A percentile compares a stretch with the other conserved stretches of the same genome.
Evolutionary conservation across 2,888 invertebrate species (phyloP).

Genomic region (Parnassius glacialis): DNA sequence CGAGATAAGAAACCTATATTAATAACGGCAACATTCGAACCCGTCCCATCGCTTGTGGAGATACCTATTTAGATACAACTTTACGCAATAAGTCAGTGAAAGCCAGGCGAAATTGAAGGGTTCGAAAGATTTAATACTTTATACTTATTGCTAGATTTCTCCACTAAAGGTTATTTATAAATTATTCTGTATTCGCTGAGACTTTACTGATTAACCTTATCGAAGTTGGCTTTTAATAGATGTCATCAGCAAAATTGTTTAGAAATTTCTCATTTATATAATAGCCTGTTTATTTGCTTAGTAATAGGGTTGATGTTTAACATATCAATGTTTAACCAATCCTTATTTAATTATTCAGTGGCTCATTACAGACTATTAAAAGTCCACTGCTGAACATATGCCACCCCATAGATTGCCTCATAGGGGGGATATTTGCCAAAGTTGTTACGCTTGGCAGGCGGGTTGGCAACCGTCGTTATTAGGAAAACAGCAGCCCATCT

Average conservation of each 20-base stretch:
- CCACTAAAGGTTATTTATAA: conserved; percentile 45
- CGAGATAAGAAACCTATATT: conserved; percentile 27
- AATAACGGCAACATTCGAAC: conserved; percentile 11
- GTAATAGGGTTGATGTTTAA: too few relatives aligned
- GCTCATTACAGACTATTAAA: too few relatives aligned
- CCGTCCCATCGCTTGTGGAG: conserved; percentile 14
- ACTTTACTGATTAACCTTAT: conserved; percentile 12
- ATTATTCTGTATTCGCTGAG: conserved; percentile 4
- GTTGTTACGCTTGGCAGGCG: too few relatives aligned
- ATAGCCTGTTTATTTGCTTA: too few relatives aligned
- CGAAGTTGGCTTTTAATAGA: neutral
- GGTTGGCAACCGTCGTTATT: too few relatives aligned
- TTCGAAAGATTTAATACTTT: conserved; percentile 54
- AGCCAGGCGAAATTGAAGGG: conserved; percentile 61
- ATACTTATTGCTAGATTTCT: conserved; percentile 62
- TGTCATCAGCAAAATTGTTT: conserved; percentile 5
- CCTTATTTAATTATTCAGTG: too few relatives aligned
- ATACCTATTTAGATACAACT: conserved; percentile 55
- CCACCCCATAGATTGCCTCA: too few relatives aligned
- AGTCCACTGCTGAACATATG: too few relatives aligned
- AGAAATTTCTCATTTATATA: neutral
- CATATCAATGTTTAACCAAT: too few relatives aligned
- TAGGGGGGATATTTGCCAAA: too few relatives aligned
- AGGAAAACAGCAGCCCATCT: too few relatives aligned
- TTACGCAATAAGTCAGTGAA: conserved; percentile 65